phyloP scores from a whole-genome alignment of 30 jellyfish, hydroid and myxozoan species.

The Aurelia aurita complex sp. Pacific region DNA sequence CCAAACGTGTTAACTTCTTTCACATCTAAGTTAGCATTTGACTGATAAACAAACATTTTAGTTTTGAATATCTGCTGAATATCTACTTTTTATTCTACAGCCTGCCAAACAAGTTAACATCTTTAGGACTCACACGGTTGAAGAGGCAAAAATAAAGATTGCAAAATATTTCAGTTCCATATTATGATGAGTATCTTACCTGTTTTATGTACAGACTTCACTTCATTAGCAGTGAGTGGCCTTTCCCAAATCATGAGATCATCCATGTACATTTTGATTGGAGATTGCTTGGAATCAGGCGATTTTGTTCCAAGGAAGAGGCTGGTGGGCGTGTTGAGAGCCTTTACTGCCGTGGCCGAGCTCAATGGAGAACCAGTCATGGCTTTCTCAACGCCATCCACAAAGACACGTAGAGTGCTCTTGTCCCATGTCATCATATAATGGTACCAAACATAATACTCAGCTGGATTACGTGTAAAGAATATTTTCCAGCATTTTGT shows the following conservation, averaged over 20 bases:
- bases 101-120: too few relatives aligned
- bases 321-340: neutral
- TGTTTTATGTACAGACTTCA: conserved; percentile 1
- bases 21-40: too few relatives aligned
- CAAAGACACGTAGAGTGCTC: neutral
- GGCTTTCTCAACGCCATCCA: neutral
- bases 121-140: too few relatives aligned
- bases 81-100: too few relatives aligned
- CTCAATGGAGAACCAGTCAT: neutral
- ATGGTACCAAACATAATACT: conserved; percentile 17
- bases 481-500: conserved; percentile 23
- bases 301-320: conserved; percentile 21
- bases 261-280: conserved; percentile 16
- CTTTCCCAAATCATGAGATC: conserved; percentile 65
- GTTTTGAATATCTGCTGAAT: too few relatives aligned
- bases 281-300: neutral
- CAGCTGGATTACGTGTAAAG: neutral
- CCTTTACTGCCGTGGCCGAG: neutral
- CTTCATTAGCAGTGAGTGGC: conserved; percentile 22
- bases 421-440: conserved; percentile 48
- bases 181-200: conserved; percentile 11
- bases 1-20: too few relatives aligned
- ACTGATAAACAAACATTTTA: too few relatives aligned
- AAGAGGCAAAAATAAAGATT: too few relatives aligned
- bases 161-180: too few relatives aligned